Percentiles rank a stretch among this genome's conserved stretches.
phyloP scores from a whole-genome alignment of 2,797 vertebrate species.

The Orientallactaga sibirica region DNA sequence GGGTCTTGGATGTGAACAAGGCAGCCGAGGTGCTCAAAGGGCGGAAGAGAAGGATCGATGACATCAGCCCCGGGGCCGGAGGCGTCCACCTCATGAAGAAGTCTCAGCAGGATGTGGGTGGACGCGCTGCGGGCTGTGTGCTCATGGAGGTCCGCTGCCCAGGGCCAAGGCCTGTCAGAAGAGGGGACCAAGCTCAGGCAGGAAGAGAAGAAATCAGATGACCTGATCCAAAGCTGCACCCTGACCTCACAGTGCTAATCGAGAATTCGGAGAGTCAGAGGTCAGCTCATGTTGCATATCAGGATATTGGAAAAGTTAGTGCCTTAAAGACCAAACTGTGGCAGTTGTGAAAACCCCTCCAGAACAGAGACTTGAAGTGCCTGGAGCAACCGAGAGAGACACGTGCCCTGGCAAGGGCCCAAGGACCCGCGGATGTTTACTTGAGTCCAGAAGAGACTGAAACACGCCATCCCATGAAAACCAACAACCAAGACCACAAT shows the following conservation, averaged over 20 bases:
- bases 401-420: constrained; percentile 93
- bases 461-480: constrained; percentile 89
- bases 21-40: constrained; percentile 92
- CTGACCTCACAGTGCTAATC: constrained; percentile 92
- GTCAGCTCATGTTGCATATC: too few species aligned
- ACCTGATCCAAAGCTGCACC: constrained; percentile 93
- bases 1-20: constrained; percentile 94
- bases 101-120: constrained; percentile 98
- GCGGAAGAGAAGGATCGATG: constrained; percentile 95
- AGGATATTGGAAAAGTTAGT: too few species aligned
- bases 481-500: constrained; percentile 87
- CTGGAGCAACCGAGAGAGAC: too few species aligned
- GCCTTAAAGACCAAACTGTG: too few species aligned
- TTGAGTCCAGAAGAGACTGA: constrained; percentile 93
- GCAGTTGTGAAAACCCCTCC: too few species aligned
- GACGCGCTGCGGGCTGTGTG: constrained; percentile 88
- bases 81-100: constrained; percentile 96
- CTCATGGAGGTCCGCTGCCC: constrained; percentile 92
- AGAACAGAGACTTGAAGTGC: too few species aligned
- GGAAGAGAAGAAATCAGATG: constrained; percentile 94
- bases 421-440: constrained; percentile 95
- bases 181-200: constrained; percentile 93
- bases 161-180: constrained; percentile 91
- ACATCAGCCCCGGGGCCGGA: constrained; percentile 98
- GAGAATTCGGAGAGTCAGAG: constrained; percentile 91